phyloP scores from a whole-genome alignment of 2,797 vertebrate species.

The Tauraco hartlaubi region DNA sequence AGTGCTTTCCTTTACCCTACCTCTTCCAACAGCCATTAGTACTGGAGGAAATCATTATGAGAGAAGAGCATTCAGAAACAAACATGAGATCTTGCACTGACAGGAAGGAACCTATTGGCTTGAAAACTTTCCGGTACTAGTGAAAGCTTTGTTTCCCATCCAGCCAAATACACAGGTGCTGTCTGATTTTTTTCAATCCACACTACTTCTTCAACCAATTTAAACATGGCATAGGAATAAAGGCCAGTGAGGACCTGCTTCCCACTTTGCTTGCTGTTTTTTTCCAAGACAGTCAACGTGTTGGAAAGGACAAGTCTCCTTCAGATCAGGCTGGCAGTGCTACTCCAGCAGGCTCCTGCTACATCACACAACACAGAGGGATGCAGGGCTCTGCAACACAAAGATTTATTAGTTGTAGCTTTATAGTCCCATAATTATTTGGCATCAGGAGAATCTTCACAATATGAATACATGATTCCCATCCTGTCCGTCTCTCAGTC shows the following conservation, averaged over 20 bases:
- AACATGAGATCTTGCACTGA: not conserved
- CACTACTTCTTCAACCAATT: not conserved
- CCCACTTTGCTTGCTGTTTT: not conserved
- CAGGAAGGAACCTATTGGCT: conserved; percentile 67
- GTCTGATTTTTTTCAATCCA: not conserved
- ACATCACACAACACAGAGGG: not conserved
- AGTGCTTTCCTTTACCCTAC: conserved; percentile 4
- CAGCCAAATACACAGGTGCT: conserved; percentile 8
- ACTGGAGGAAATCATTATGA: not conserved
- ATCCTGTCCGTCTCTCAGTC: not conserved
- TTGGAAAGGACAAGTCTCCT: not conserved
- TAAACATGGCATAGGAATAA: not conserved
- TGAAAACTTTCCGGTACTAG: conserved; percentile 54
- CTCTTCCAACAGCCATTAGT: not conserved
- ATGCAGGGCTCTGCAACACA: not conserved
- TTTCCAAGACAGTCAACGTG: not conserved
- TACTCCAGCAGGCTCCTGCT: not conserved
- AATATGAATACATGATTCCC: not conserved
- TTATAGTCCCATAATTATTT: not conserved
- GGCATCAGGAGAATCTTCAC: not conserved
- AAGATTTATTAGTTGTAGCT: not conserved
- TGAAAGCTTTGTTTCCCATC: conserved; percentile 55
- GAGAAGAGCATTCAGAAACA: conserved; percentile 10
- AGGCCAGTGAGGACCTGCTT: not conserved
- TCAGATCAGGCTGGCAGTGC: not conserved